phyloP scores from a whole-genome alignment of 2,113 vertebrate genomes.

The Microcebus tavaratra region DNA sequence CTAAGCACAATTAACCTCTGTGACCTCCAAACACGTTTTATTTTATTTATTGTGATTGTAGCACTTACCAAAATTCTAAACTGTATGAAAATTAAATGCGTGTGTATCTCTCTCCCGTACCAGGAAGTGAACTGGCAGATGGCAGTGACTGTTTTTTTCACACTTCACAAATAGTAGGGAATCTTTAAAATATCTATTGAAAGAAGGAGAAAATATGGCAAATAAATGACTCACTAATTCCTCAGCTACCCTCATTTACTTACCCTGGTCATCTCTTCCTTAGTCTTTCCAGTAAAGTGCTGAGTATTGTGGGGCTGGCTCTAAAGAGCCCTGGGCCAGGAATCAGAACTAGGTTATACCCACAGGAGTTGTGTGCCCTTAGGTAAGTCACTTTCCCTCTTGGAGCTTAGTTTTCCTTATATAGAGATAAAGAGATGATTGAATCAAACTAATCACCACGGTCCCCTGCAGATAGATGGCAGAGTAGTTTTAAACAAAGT shows the following conservation, averaged over 20 bases:
- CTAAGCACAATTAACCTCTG: background rate
- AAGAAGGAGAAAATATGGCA: background rate
- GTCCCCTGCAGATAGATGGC: background rate
- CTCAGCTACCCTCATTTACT: background rate
- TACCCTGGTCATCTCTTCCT: background rate
- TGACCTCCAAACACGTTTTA: background rate
- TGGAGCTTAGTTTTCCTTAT: background rate
- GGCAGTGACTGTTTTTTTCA: background rate
- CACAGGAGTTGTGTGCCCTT: background rate
- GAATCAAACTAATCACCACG: background rate
- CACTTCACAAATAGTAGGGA: background rate
- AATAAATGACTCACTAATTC: background rate
- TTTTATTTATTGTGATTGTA: background rate
- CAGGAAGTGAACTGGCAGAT: background rate
- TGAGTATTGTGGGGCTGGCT: accelerated
- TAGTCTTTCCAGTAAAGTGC: accelerated
- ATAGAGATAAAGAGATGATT: background rate
- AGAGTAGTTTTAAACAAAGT: background rate
- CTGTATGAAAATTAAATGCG: background rate
- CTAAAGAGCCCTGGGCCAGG: background rate
- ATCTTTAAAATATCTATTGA: background rate
- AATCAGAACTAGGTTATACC: background rate
- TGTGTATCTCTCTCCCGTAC: background rate
- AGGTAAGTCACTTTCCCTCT: background rate
- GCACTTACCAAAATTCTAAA: background rate